Percentiles rank a stretch among this genome's conserved stretches.
phyloP scores from a whole-genome alignment of 1,140 invertebrate species.

The Euglossa dilemma region DNA sequence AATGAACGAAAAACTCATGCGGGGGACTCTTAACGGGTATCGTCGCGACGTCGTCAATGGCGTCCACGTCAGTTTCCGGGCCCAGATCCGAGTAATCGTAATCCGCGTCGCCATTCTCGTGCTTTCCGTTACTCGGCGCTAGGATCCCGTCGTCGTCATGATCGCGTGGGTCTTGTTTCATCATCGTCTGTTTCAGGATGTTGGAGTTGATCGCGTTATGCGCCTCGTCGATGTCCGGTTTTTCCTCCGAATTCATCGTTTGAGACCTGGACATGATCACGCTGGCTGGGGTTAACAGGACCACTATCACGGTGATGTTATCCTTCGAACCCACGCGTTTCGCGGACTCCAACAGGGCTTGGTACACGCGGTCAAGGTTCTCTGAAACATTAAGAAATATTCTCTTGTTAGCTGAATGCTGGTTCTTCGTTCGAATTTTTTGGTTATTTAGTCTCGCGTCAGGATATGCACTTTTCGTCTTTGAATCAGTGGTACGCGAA shows the following conservation, averaged over 20 bases:
- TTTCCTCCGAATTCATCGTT: conserved; percentile 69
- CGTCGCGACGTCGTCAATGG: conserved; percentile 82
- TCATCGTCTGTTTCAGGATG: conserved; percentile 50
- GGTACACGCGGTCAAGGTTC: conserved; percentile 85
- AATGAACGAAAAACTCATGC: conserved; percentile 19
- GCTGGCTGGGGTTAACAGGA: conserved; percentile 90
- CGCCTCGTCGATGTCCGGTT: conserved; percentile 46
- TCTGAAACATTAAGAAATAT: conserved; percentile 81
- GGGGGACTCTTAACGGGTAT: conserved; percentile 17
- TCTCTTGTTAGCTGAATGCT: neutral
- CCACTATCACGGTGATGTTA: conserved; percentile 94
- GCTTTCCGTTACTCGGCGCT: conserved; percentile 77
- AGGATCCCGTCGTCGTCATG: conserved; percentile 62
- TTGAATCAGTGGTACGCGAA: no score
- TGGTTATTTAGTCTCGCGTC: no score
- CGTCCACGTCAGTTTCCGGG: conserved; percentile 85
- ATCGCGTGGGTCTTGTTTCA: conserved; percentile 53
- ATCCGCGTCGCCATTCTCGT: conserved; percentile 75
- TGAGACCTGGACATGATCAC: conserved; percentile 83
- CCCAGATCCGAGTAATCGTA: conserved; percentile 84
- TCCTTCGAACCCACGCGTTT: conserved; percentile 90
- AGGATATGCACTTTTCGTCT: no score
- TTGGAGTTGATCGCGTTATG: conserved; percentile 52
- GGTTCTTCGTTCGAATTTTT: no score
- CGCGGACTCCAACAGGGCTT: conserved; percentile 88